phyloP scores from a whole-genome alignment of 2,797 vertebrate species.

The Hippopotamyrus pictus region DNA sequence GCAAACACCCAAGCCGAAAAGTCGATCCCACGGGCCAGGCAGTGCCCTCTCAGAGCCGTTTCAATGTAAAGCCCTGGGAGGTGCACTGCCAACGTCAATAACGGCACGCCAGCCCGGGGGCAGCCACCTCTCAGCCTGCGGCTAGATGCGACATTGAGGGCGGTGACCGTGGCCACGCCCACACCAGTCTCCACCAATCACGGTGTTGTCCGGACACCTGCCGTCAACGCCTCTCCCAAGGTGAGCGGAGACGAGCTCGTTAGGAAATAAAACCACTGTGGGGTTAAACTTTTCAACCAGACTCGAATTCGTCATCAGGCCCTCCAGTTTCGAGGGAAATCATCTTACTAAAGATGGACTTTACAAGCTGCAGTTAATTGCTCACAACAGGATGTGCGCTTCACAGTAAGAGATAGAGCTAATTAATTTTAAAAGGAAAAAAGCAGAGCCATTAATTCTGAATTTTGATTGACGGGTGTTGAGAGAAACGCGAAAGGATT shows the following conservation, averaged over 20 bases:
- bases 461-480: constrained; percentile 8
- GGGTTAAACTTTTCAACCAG: constrained; percentile 1
- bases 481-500: not conserved
- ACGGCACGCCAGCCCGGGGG: not conserved
- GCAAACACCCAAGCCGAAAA: not conserved
- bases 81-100: not conserved
- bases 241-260: not conserved
- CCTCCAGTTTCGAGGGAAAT: constrained; percentile 4
- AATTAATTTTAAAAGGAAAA: constrained; percentile 5
- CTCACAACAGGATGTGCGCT: constrained; percentile 4
- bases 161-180: not conserved
- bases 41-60: not conserved
- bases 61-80: not conserved
- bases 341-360: not conserved
- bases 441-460: not conserved
- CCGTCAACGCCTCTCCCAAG: not conserved
- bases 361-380: constrained; percentile 10
- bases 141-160: not conserved
- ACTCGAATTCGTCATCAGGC: not conserved
- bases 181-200: not conserved
- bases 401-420: constrained; percentile 7
- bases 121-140: not conserved
- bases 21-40: not conserved
- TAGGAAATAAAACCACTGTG: not conserved
- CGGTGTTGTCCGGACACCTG: not conserved